phyloP scores from a whole-genome alignment of 2,113 vertebrate species.

The Patagioenas fasciata region DNA sequence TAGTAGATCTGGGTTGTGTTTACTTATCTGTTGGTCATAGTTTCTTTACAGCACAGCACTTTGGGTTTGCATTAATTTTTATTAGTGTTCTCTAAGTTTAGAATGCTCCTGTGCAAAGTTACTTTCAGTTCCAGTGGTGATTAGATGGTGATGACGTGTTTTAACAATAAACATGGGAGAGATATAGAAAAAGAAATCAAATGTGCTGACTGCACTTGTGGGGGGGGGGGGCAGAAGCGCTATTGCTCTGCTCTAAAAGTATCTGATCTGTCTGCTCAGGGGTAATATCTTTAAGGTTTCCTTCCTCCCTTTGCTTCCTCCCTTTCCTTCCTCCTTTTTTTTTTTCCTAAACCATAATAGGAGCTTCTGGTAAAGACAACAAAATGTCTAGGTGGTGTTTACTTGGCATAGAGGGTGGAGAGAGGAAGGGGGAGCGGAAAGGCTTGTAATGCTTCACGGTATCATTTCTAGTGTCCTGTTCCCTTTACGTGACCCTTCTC shows the following conservation, averaged over 20 bases:
- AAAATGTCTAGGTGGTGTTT: background rate
- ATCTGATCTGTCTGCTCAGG: background rate
- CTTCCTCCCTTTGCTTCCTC: background rate
- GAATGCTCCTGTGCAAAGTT: constrained; percentile 37
- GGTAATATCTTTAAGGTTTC: background rate
- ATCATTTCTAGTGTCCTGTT: background rate
- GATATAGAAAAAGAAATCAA: constrained; percentile 10
- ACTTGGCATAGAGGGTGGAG: background rate
- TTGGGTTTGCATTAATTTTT: background rate
- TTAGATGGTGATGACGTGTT: background rate
- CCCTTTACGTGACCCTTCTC: background rate
- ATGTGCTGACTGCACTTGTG: background rate
- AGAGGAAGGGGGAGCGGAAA: background rate
- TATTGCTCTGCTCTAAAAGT: constrained; percentile 11
- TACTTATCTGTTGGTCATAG: background rate
- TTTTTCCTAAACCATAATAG: background rate
- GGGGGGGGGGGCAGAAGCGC: background rate
- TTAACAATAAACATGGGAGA: constrained; percentile 39
- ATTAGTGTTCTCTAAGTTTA: background rate
- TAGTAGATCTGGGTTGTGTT: background rate
- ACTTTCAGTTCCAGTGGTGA: constrained; percentile 5
- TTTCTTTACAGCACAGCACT: background rate
- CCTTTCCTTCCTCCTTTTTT: too few relatives aligned
- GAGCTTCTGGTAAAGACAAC: background rate
- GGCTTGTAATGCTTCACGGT: background rate